A percentile compares a stretch with the other conserved stretches of the same genome.
Conservation (phyloP, 2,888 invertebrate species). For the Drosophila antonietae region DNA sequence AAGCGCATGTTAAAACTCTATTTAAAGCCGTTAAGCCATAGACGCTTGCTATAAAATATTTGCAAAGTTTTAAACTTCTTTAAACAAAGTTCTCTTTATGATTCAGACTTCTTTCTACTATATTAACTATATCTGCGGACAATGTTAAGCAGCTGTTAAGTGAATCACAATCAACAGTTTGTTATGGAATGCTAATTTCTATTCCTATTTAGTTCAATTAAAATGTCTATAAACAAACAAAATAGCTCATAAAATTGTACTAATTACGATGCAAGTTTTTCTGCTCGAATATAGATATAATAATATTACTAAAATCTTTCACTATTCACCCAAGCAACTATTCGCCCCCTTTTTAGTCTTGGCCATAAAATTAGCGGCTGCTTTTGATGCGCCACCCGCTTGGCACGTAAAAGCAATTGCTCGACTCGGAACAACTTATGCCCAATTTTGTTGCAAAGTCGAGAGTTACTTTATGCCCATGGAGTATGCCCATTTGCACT, state of each 20-base stretch:
- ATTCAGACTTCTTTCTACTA: background rate
- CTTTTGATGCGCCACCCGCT: slow-evolving; percentile 38
- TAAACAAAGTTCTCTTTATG: too few species aligned
- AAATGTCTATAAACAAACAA: background rate
- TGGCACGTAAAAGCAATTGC: slow-evolving; percentile 42
- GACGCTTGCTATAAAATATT: too few species aligned
- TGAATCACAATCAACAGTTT: background rate
- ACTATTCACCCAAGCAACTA: background rate
- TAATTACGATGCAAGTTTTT: background rate
- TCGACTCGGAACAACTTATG: slow-evolving; percentile 31
- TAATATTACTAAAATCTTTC: background rate
- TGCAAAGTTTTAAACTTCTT: too few species aligned
- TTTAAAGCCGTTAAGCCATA: background rate
- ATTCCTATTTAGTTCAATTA: background rate
- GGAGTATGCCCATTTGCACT: slow-evolving; percentile 1
- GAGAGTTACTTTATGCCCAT: slow-evolving; percentile 15
- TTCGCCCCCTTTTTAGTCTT: background rate
- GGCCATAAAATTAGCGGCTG: slow-evolving; percentile 23
- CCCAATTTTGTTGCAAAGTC: slow-evolving; percentile 26
- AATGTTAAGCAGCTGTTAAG: slow-evolving; percentile 2
- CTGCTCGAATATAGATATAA: background rate
- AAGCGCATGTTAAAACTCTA: background rate
- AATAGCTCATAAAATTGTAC: background rate
- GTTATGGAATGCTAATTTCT: background rate
- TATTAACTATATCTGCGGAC: background rate